phyloP scores from a whole-genome alignment of 2,113 vertebrate species.

The Pterophyllum scalare region DNA sequence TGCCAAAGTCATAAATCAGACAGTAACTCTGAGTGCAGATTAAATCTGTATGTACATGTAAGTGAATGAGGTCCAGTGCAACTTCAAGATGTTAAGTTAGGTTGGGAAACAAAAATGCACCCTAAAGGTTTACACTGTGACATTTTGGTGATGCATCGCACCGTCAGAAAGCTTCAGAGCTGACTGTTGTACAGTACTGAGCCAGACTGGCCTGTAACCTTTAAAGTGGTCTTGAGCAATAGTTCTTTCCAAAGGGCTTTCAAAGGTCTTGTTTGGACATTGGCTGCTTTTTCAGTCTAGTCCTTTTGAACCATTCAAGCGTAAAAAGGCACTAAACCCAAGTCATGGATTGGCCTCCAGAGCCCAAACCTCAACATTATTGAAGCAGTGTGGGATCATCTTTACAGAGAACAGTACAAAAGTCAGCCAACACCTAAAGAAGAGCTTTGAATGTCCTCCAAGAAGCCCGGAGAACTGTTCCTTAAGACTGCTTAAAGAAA shows the following conservation, averaged over 20 bases:
- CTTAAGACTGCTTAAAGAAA: too few species aligned
- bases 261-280: too few species aligned
- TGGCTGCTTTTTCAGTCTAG: background rate
- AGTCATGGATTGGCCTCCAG: background rate
- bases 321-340: too few species aligned
- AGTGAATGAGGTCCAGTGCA: background rate
- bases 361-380: too few species aligned
- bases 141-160: background rate
- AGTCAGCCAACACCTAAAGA: too few species aligned
- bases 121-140: too few species aligned
- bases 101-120: background rate
- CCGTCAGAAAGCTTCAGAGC: too few species aligned
- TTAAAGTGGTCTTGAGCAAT: background rate
- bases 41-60: background rate
- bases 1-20: background rate
- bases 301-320: background rate
- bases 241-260: background rate
- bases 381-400: too few species aligned
- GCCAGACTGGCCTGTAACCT: background rate
- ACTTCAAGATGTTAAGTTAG: background rate
- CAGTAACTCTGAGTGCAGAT: background rate
- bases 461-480: too few species aligned
- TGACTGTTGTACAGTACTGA: background rate
- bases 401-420: too few species aligned
- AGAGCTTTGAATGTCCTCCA: too few species aligned